These are phyloP conservation scores for Rotaria macrura DNA, from an alignment of 2,888 invertebrate species.

Conservation along the genomic window DNA sequence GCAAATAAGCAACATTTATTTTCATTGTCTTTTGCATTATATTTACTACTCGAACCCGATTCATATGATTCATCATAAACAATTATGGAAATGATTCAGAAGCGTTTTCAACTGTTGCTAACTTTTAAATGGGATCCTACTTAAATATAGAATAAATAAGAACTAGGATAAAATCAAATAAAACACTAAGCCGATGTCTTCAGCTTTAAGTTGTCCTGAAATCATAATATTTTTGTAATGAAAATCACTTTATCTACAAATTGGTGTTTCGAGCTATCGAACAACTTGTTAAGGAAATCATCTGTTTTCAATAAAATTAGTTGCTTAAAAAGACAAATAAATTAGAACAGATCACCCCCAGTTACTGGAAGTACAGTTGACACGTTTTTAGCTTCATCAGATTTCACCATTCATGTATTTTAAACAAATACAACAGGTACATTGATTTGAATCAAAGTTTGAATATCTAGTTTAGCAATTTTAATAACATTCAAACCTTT, in stretches of 20 bases:
- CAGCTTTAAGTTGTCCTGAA: constrained; percentile 22
- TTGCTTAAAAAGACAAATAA: background rate
- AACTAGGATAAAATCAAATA: background rate
- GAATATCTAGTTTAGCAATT: background rate
- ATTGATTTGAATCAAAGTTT: background rate
- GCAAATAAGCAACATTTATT: background rate
- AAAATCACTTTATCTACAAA: constrained; percentile 22
- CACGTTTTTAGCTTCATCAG: constrained; percentile 16
- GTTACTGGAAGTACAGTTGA: constrained; percentile 23
- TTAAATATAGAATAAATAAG: background rate
- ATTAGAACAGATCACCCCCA: background rate
- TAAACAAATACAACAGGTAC: constrained; percentile 27
- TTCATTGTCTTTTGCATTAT: too few species aligned
- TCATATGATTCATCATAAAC: constrained; percentile 26
- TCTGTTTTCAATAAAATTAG: background rate
- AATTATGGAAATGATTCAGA: constrained; percentile 30
- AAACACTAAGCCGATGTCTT: constrained; percentile 24
- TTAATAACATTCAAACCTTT: background rate
- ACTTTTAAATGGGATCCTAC: constrained; percentile 21
- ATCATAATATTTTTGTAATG: constrained; percentile 28
- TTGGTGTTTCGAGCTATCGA: constrained; percentile 29
- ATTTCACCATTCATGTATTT: background rate
- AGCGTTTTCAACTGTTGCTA: constrained; percentile 25
- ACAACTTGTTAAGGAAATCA: constrained; percentile 32
- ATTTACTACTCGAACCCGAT: constrained; percentile 2